A percentile compares a stretch with the other conserved stretches of the same genome.
These are phyloP conservation scores for Acrocephalus arundinaceus DNA, from an alignment of 2,113 vertebrate genomes.

Conservation along the genomic window DNA sequence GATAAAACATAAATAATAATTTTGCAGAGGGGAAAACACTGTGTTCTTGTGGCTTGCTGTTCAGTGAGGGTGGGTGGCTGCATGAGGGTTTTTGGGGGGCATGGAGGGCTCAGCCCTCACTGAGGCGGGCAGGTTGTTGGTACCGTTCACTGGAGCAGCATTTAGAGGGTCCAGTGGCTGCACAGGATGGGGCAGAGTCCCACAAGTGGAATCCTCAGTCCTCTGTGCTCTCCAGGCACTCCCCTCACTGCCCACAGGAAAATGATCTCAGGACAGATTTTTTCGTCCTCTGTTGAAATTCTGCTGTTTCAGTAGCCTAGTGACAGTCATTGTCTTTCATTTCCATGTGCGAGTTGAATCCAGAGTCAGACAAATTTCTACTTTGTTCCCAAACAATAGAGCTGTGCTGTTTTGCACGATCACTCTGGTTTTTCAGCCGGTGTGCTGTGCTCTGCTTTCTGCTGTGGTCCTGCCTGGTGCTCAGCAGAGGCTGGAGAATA, in stretches of 20 bases:
- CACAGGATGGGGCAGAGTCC: background rate
- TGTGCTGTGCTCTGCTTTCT: background rate
- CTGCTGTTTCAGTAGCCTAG: background rate
- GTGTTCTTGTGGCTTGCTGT: background rate
- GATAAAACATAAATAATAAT: constrained; percentile 47
- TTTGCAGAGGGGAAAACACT: background rate
- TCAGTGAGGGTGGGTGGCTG: background rate
- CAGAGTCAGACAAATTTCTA: background rate
- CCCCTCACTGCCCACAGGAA: background rate
- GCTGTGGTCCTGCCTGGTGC: background rate
- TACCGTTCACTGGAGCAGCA: background rate
- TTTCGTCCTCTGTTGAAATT: background rate
- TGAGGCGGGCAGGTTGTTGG: background rate
- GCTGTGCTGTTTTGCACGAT: background rate
- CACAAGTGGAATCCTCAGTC: background rate
- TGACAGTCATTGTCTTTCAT: constrained; percentile 11
- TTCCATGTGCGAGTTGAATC: background rate
- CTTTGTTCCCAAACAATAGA: constrained; percentile 45
- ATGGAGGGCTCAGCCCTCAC: background rate
- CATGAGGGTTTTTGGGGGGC: background rate
- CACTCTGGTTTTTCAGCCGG: background rate
- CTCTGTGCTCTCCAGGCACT: background rate
- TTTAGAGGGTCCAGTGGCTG: background rate
- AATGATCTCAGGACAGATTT: background rate
- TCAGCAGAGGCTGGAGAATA: background rate